phyloP scores from a whole-genome alignment of 2,113 vertebrate genomes.

The Paralichthys olivaceus region DNA sequence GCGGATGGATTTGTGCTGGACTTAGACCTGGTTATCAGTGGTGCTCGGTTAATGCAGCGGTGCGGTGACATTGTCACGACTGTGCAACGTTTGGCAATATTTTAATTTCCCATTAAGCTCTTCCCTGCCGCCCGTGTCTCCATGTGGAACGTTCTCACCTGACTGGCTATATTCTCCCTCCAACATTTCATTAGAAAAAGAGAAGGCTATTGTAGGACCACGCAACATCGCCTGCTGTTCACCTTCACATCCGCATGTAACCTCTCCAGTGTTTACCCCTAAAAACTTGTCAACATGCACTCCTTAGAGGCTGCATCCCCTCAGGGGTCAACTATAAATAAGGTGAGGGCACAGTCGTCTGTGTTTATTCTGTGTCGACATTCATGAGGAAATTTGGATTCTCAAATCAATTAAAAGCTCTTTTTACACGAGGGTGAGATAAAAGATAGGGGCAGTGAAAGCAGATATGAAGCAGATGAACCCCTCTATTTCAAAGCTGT shows the following conservation, averaged over 20 bases:
- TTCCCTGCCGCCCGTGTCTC: slow-evolving; percentile 64
- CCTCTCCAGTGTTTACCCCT: slow-evolving; percentile 36
- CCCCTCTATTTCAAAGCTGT: slow-evolving; percentile 39
- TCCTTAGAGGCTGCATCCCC: slow-evolving; percentile 29
- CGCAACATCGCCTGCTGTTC: slow-evolving; percentile 32
- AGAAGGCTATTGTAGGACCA: slow-evolving; percentile 11
- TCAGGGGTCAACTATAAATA: slow-evolving; percentile 39
- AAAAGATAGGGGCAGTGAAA: slow-evolving; percentile 48
- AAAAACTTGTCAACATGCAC: slow-evolving; percentile 33
- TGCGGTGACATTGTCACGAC: slow-evolving; percentile 64
- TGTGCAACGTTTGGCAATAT: slow-evolving; percentile 65
- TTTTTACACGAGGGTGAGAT: slow-evolving; percentile 55
- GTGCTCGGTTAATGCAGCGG: slow-evolving; percentile 63
- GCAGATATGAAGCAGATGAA: slow-evolving; percentile 50
- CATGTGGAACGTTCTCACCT: slow-evolving; percentile 65
- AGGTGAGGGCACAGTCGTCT: slow-evolving; percentile 29
- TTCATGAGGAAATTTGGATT: slow-evolving; percentile 56
- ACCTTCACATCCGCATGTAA: slow-evolving; percentile 28
- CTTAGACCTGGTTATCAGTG: slow-evolving; percentile 82
- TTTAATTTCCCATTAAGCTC: slow-evolving; percentile 77
- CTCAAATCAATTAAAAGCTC: slow-evolving; percentile 72
- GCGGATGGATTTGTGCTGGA: slow-evolving; percentile 85
- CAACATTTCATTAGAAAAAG: slow-evolving; percentile 27
- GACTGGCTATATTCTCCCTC: slow-evolving; percentile 21
- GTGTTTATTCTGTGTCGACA: slow-evolving; percentile 35